A percentile compares a stretch with the other conserved stretches of the same genome.
Conservation (phyloP, 2,888 invertebrate species). For the Nephrocerus scutellatus region DNA sequence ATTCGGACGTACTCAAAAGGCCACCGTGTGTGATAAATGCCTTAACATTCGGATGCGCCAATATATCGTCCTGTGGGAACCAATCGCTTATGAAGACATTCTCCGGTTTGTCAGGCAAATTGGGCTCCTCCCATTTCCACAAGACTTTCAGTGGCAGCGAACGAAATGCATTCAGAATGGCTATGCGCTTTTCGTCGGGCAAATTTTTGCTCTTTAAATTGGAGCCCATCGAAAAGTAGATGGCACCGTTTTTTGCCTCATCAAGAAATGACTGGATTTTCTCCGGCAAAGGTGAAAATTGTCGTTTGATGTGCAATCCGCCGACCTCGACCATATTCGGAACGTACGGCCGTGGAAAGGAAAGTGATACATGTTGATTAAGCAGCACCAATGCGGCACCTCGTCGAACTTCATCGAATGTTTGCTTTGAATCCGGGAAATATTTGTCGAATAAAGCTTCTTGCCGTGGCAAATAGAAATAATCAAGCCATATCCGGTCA, state of each 20-base stretch:
- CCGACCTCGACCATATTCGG: conserved; percentile 47
- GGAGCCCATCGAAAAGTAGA: conserved; percentile 50
- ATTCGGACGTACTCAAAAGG: conserved; percentile 49
- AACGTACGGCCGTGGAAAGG: conserved; percentile 40
- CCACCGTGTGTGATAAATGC: conserved; percentile 51
- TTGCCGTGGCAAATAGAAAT: conserved; percentile 37
- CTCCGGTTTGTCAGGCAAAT: conserved; percentile 34
- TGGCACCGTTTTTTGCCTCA: conserved; percentile 45
- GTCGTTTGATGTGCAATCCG: conserved; percentile 43
- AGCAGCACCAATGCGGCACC: conserved; percentile 39
- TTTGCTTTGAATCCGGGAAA: conserved; percentile 33
- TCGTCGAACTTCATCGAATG: conserved; percentile 30
- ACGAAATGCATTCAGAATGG: conserved; percentile 24
- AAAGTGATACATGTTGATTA: conserved; percentile 41
- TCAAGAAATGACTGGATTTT: conserved; percentile 45
- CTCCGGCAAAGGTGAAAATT: conserved; percentile 33
- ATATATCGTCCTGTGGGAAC: conserved; percentile 49
- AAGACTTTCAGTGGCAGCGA: conserved; percentile 35
- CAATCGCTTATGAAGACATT: conserved; percentile 45
- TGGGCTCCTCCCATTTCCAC: conserved; percentile 47
- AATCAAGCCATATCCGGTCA: conserved; percentile 28
- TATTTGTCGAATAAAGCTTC: conserved; percentile 30
- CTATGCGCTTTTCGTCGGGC: conserved; percentile 30
- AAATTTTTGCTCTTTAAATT: conserved; percentile 36
- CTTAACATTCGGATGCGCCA: conserved; percentile 49